These are phyloP conservation scores for Onychomys leucogaster DNA, from an alignment of 2,797 vertebrate species.

Conservation along the genomic window DNA sequence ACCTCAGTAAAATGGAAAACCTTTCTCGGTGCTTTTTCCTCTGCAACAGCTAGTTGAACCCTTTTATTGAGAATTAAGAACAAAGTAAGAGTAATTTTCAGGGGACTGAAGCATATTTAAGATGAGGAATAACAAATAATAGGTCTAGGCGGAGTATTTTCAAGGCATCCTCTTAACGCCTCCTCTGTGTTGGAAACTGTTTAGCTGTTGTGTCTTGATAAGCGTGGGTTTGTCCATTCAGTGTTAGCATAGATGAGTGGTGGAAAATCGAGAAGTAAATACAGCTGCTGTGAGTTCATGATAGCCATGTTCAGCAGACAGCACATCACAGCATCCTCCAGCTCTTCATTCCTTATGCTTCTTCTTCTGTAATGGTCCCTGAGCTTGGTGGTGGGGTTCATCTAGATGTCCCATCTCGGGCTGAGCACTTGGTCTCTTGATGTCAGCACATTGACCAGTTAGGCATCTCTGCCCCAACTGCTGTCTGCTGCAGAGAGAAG, in stretches of 20 bases:
- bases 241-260: neutral
- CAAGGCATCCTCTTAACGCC: neutral
- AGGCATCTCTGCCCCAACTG: neutral
- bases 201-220: neutral
- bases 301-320: neutral
- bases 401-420: neutral
- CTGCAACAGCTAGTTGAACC: neutral
- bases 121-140: neutral
- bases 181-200: neutral
- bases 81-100: constrained; percentile 35
- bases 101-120: neutral
- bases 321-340: neutral
- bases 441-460: neutral
- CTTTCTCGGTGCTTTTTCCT: neutral
- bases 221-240: neutral
- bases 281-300: neutral
- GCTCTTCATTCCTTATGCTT: neutral
- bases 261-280: neutral
- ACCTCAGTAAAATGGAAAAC: constrained; percentile 25
- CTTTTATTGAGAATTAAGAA: constrained; percentile 34
- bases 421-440: neutral
- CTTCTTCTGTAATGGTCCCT: neutral
- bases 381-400: neutral
- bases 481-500: no score
- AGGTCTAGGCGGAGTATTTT: constrained; percentile 14